phyloP scores from a whole-genome alignment of 2,113 vertebrate genomes.

The sheep (Ovis aries) region ARS-UI_Ramb_v3.0 NC_056071.1:44337501-44338000 shows the following conservation, averaged over 20 bases:
- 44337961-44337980: neutral
- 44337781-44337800: neutral
- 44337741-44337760: neutral
- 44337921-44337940: neutral
- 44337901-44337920: neutral
- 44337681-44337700: neutral
- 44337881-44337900: neutral
- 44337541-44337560: neutral
- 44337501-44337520: neutral
- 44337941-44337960: neutral
- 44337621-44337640: neutral
- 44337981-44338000: neutral
- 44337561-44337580: neutral
- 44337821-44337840: neutral
- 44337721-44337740: neutral
- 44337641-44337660: neutral
- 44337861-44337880: neutral
- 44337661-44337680: neutral
- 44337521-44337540: neutral
- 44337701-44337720: neutral
- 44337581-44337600: neutral
- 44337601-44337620: neutral
- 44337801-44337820: neutral
- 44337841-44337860: neutral
- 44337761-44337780: neutral